Percentiles rank a stretch among this genome's conserved stretches.
Evolutionary conservation across 2,888 invertebrate species (phyloP).

Genomic region (Volucella zonaria): DNA sequence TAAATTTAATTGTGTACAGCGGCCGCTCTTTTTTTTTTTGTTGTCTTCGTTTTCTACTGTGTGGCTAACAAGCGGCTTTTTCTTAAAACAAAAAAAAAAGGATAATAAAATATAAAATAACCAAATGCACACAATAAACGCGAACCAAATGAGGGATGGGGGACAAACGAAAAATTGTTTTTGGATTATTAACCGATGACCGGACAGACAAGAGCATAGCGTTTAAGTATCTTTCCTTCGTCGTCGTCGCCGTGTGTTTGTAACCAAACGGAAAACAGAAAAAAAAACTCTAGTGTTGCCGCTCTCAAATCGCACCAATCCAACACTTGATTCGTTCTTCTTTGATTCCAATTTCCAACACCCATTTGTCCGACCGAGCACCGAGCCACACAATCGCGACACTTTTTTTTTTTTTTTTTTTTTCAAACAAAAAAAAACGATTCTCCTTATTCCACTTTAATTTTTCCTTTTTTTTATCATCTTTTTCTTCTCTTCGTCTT

Average conservation of each 20-base stretch:
- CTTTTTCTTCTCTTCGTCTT: constrained; percentile 37
- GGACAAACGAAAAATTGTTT: constrained; percentile 58
- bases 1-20: constrained; percentile 64
- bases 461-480: constrained; percentile 7
- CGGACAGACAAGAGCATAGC: constrained; percentile 70
- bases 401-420: constrained; percentile 36
- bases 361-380: constrained; percentile 30
- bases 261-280: no score
- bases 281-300: constrained; percentile 66
- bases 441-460: no score
- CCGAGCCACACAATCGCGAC: constrained; percentile 33
- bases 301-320: constrained; percentile 65
- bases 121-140: constrained; percentile 50
- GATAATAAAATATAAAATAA: constrained; percentile 33
- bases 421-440: neutral
- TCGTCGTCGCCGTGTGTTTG: constrained; percentile 7
- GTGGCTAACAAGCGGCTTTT: constrained; percentile 49
- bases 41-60: no score
- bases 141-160: constrained; percentile 54
- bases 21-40: constrained; percentile 39
- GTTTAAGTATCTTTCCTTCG: constrained; percentile 72
- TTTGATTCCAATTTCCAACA: constrained; percentile 52
- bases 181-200: constrained; percentile 59
- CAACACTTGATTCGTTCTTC: constrained; percentile 68
- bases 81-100: constrained; percentile 27